Evolutionary conservation across 2,888 invertebrate species (phyloP).

Genomic region (Dynastes hyllus): DNA sequence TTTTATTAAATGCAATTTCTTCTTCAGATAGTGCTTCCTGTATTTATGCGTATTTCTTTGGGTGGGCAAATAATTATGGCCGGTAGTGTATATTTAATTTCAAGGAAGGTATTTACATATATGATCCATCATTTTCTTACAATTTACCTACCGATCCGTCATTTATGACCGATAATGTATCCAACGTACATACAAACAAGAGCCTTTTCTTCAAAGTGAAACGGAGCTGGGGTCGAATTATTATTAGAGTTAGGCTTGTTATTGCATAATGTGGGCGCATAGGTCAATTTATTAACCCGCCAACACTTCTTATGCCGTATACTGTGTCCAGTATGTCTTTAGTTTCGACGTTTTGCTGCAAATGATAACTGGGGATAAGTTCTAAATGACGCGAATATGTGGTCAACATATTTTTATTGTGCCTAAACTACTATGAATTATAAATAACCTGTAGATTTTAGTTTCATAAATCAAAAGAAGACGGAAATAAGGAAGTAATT

Average conservation of each 20-base stretch:
- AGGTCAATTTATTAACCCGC: conserved; percentile 48
- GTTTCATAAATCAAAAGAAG: no score
- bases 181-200: background rate
- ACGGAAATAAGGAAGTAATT: no score
- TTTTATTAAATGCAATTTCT: no score
- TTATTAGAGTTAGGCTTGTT: conserved; percentile 33
- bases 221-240: conserved; percentile 19
- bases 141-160: no score
- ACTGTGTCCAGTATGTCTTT: background rate
- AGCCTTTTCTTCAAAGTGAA: conserved; percentile 9
- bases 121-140: no score
- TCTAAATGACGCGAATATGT: background rate
- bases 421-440: background rate
- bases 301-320: conserved; percentile 32
- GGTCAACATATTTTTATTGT: background rate
- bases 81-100: no score
- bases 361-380: background rate
- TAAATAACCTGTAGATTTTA: no score
- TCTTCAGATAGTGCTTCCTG: no score
- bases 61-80: no score
- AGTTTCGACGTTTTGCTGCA: background rate
- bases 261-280: conserved; percentile 45
- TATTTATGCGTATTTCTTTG: no score
- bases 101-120: no score
- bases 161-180: background rate